Evolutionary conservation across 2,113 vertebrate species (phyloP).

Genomic region (Porphyrio hochstetteri): DNA sequence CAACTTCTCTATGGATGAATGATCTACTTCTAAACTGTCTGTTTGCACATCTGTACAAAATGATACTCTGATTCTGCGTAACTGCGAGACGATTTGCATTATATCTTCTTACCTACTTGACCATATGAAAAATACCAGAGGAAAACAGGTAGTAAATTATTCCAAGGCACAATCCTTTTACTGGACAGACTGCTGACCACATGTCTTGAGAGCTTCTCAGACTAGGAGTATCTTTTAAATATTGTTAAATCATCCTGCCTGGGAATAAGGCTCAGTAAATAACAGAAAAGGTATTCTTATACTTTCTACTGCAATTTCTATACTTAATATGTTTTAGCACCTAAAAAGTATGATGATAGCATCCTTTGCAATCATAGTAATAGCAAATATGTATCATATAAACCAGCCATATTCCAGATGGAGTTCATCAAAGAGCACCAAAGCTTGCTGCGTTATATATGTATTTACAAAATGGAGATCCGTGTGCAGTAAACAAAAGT

Average conservation of each 20-base stretch:
- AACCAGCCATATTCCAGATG: not conserved
- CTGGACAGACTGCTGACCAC: not conserved
- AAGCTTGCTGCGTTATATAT: not conserved
- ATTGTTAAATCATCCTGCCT: constrained; percentile 25
- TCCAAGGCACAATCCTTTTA: not conserved
- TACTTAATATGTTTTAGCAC: not conserved
- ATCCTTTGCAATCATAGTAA: not conserved
- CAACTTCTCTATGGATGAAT: not conserved
- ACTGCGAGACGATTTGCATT: constrained; percentile 35
- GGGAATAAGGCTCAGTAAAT: not conserved
- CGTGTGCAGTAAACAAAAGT: not conserved
- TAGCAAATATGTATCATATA: not conserved
- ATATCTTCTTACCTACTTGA: not conserved
- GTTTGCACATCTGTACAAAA: constrained; percentile 16
- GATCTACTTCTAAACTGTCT: constrained; percentile 8
- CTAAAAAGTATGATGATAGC: not conserved
- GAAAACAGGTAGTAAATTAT: not conserved
- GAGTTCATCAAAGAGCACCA: not conserved
- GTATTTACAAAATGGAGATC: not conserved
- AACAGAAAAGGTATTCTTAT: not conserved
- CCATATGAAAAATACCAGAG: constrained; percentile 7
- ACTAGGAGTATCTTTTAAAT: constrained; percentile 34
- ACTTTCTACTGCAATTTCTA: constrained; percentile 15
- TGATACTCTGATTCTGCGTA: not conserved
- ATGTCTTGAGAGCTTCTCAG: constrained; percentile 34